phyloP scores from a whole-genome alignment of 37 sponge, comb jelly and placozoan genomes.

The Aphrocallistes beatrix region DNA sequence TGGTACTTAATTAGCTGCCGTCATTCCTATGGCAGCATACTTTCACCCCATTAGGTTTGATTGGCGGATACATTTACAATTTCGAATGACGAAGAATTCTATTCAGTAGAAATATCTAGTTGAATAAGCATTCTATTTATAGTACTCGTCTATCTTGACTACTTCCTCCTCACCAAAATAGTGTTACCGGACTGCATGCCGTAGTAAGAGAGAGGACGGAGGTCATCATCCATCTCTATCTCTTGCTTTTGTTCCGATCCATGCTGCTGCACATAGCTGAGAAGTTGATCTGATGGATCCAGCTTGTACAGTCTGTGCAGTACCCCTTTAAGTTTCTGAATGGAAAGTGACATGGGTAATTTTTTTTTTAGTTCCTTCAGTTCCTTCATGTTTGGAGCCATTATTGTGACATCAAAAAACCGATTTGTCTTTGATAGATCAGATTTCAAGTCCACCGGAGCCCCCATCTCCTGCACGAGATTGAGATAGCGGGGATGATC shows the following conservation, averaged over 20 bases:
- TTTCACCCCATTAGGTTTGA: too few species aligned
- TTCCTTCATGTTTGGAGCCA: constrained; percentile 39
- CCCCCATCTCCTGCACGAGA: constrained; percentile 23
- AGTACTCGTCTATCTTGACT: background rate
- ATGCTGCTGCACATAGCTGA: constrained; percentile 21
- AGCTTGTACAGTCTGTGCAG: constrained; percentile 58
- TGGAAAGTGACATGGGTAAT: constrained; percentile 50
- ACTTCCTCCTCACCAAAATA: constrained; percentile 38
- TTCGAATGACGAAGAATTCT: too few species aligned
- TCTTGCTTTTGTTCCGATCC: constrained; percentile 24
- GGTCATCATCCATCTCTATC: constrained; percentile 53
- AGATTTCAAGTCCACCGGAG: background rate
- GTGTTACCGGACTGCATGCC: constrained; percentile 58
- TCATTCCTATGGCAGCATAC: too few species aligned
- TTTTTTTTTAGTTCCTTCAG: constrained; percentile 45
- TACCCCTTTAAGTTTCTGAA: constrained; percentile 74
- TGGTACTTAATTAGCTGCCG: too few species aligned
- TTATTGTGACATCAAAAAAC: constrained; percentile 35
- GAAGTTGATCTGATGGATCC: constrained; percentile 44
- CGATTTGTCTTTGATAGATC: background rate
- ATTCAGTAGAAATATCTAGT: too few species aligned
- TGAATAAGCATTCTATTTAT: too few species aligned
- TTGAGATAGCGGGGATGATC: constrained; percentile 31
- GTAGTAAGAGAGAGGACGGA: constrained; percentile 62
- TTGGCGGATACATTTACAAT: too few species aligned